Conservation (phyloP, 2,113 vertebrate genomes). For the Peromyscus maniculatus region DNA sequence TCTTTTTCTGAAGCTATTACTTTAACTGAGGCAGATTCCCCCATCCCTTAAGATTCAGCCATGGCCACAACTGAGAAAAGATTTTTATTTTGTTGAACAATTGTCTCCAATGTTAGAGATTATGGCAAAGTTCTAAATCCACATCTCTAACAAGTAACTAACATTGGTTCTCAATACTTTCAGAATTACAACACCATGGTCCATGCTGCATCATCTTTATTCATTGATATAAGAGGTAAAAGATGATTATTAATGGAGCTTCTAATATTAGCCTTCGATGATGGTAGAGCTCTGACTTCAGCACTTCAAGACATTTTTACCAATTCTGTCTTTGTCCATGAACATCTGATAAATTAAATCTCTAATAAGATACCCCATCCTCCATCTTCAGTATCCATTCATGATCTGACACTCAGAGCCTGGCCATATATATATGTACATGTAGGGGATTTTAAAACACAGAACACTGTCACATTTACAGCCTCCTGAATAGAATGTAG, state of each 20-base stretch:
- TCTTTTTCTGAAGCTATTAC: neutral
- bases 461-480: neutral
- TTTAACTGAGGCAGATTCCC: neutral
- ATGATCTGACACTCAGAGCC: neutral
- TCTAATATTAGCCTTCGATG: neutral
- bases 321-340: neutral
- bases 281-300: neutral
- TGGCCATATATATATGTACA: neutral
- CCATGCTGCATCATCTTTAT: too few species aligned
- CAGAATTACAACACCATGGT: neutral
- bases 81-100: neutral
- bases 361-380: neutral
- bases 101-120: neutral
- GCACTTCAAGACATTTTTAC: neutral
- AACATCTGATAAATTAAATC: neutral
- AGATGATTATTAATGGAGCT: neutral
- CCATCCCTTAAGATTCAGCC: neutral
- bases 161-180: neutral
- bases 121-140: neutral
- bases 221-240: neutral
- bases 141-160: neutral
- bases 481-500: neutral
- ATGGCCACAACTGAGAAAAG: neutral
- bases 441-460: neutral
- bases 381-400: neutral